phyloP scores from a whole-genome alignment of 2,888 invertebrate species.

The Drosophila pseudotalamancana region DNA sequence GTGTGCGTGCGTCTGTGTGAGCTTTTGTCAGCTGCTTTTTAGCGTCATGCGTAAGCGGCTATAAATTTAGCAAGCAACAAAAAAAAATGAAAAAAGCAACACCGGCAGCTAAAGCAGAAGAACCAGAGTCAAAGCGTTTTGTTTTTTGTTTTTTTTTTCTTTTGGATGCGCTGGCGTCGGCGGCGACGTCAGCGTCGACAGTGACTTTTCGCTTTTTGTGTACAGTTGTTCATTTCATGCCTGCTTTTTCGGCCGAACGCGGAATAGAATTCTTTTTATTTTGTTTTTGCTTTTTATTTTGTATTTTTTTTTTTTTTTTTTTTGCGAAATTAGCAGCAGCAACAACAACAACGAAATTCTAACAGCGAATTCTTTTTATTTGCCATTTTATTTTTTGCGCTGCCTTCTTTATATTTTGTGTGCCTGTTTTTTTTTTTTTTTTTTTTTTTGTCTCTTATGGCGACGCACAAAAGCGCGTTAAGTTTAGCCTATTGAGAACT shows the following conservation, averaged over 20 bases:
- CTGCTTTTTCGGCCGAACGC: constrained; percentile 47
- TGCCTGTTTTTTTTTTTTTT: constrained; percentile 4
- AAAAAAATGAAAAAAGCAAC: constrained; percentile 14
- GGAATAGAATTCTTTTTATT: constrained; percentile 50
- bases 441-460: constrained; percentile 38
- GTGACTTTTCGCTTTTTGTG: constrained; percentile 63
- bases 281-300: constrained; percentile 7
- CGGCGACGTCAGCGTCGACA: constrained; percentile 22
- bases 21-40: constrained; percentile 61
- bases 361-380: constrained; percentile 49
- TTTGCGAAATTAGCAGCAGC: constrained; percentile 57
- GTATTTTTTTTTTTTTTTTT: constrained; percentile 23
- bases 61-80: constrained; percentile 57
- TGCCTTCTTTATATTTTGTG: neutral
- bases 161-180: constrained; percentile 27
- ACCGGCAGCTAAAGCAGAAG: constrained; percentile 13
- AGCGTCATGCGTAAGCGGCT: constrained; percentile 62
- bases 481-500: constrained; percentile 67
- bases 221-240: constrained; percentile 66
- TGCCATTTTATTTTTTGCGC: constrained; percentile 42
- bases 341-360: constrained; percentile 19
- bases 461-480: constrained; percentile 73
- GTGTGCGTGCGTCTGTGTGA: constrained; percentile 26
- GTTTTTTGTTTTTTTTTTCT: too few relatives aligned
- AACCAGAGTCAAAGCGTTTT: constrained; percentile 32